Conservation (phyloP, 2,797 vertebrate genomes). For the Myiotriccus ornatus region DNA sequence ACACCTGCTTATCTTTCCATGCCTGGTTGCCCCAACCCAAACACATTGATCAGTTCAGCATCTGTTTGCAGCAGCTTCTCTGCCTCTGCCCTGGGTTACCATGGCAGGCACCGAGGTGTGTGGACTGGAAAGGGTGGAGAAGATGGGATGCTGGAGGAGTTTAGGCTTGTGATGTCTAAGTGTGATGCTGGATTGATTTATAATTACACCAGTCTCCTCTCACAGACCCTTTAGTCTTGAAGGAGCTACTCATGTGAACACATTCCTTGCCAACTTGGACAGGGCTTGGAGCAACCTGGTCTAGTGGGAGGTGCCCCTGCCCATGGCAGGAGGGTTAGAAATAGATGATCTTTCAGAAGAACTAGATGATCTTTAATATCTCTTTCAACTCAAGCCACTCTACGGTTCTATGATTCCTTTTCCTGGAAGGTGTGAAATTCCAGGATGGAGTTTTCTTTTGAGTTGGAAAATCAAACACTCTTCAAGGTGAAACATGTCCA, state of each 20-base stretch:
- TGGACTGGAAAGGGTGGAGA: not conserved
- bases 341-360: not conserved
- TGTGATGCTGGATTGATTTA: slow-evolving; percentile 46
- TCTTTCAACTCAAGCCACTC: not conserved
- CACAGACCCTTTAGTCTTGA: not conserved
- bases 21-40: not conserved
- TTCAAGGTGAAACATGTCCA: not conserved
- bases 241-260: not conserved
- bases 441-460: not conserved
- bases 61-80: slow-evolving; percentile 60
- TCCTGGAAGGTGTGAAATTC: not conserved
- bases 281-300: not conserved
- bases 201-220: slow-evolving; percentile 37
- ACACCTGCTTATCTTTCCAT: slow-evolving; percentile 59
- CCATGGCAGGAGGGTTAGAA: accelerated
- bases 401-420: not conserved
- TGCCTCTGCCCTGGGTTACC: slow-evolving; percentile 68
- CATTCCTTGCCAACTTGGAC: not conserved
- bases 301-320: not conserved
- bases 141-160: slow-evolving; percentile 25
- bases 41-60: slow-evolving; percentile 61
- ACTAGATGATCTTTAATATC: not conserved
- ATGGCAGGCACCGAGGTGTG: not conserved
- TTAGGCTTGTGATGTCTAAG: slow-evolving; percentile 25
- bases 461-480: not conserved